Evolutionary conservation across 2,888 invertebrate species (phyloP).

Genomic region (Iphiclides podalirius): DNA sequence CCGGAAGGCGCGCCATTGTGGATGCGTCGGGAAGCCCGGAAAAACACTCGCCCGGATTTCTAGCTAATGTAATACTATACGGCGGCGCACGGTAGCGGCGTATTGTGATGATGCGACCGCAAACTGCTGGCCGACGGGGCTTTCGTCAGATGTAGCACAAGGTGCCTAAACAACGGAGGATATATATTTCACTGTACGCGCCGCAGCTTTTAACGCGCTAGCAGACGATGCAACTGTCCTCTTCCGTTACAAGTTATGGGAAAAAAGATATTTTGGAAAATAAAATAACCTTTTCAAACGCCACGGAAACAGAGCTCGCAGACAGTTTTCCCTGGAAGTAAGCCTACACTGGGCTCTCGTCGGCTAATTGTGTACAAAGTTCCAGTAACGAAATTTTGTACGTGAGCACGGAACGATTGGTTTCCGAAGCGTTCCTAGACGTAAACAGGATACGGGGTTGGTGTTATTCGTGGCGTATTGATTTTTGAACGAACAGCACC

Average conservation of each 20-base stretch:
- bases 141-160: too few relatives aligned
- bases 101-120: conserved; percentile 46
- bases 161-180: too few relatives aligned
- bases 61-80: conserved; percentile 73
- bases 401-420: conserved; percentile 50
- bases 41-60: conserved; percentile 74
- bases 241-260: too few relatives aligned
- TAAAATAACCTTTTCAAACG: too few relatives aligned
- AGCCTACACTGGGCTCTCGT: conserved; percentile 47
- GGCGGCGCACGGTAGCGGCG: conserved; percentile 51
- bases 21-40: conserved; percentile 75
- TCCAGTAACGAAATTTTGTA: conserved; percentile 45
- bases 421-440: conserved; percentile 42
- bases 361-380: conserved; percentile 47
- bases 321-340: conserved; percentile 52
- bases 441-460: conserved; percentile 46
- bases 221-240: too few relatives aligned
- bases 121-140: conserved; percentile 15
- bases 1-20: conserved; percentile 78
- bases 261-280: too few relatives aligned
- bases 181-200: too few relatives aligned
- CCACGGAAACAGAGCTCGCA: neutral
- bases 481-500: conserved; percentile 37
- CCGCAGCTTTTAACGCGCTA: too few relatives aligned
- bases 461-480: conserved; percentile 34